Base-by-base conservation (phyloP, 1,140 invertebrate species). In the Drosophila carrolli region DNA sequence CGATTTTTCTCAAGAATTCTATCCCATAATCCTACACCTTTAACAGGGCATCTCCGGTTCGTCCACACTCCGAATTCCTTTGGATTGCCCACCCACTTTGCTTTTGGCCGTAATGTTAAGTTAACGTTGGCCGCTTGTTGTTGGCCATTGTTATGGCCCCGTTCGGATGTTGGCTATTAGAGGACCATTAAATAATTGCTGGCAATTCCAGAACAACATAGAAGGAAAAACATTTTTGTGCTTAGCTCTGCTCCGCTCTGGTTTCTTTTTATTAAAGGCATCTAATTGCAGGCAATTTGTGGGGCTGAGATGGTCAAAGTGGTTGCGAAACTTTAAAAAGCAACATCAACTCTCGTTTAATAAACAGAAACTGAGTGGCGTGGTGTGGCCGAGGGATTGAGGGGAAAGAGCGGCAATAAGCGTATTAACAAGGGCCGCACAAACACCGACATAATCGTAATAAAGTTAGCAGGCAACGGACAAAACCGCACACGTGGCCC, bases 121-220 rank as follows among this genome's bases (percentile, higher is more conserved):
- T 83, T 88, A 86, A 88, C 76, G 83, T 77, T 75, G 77, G 53
- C 57, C 62, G 62, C 54, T 74, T 43, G 53, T 75, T 76, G 68
- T 60, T 54, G 79, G 66, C 65, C 67, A 58, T 60, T 79, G 62
- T 84, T 84, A 88, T 88, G 83, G 75, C 79, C 84, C 83, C 79
- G 81, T 75, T 89, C 83, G 83, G 83, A 88, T 88, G 83, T 89
- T 89, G 66, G 84, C 84, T 88, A 88, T 88, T 88, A 88, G 84
- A 80, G 72, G 84, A 67, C 80, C 85, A 88, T 88, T 88, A 88
- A 88, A 88, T 88, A 88, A 88, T 88, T 88, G 84, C 84, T 74
- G 65, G 84, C 84, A 89, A 89, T 88, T 89, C 80, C 73, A 86
- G 81, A 68, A 62, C 68, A 67, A 61, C 62, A 77, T 46, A 73